Evolutionary conservation across 2,888 invertebrate genomes (phyloP), one percentile per base, ranked within the genome.

Genomic region (Hirtodrosophila trivittata): DNA sequence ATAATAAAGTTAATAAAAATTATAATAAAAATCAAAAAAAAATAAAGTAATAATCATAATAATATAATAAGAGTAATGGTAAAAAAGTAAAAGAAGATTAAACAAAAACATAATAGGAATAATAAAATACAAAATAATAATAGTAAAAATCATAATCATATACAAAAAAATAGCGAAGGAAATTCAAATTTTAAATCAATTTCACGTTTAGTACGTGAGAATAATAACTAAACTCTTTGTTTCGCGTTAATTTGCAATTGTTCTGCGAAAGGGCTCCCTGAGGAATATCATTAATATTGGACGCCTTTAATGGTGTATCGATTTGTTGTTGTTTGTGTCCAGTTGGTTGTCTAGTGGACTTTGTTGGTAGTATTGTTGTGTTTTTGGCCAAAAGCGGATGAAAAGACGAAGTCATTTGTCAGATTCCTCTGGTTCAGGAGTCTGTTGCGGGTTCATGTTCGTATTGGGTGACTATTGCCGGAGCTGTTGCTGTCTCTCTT

Each of bases 241-340:
- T 12, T 28, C 52, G 10, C 21, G 9, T 14, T 28, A 21, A 7
- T 26, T 28, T 28, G n/a, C 46, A 35, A 42, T 39, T 33, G 64
- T 50, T 42, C 10, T 28, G 1, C 1, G 1, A 35, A 13, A 8
- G 13, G 1, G 21, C n/a, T 33, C 14, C 16, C 3, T 7, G 16
- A 12, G 52, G 26, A 42, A 16, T 30, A 63, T 65, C 63, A 72
- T 76, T 73, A 73, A 64, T 76, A 51, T 63, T 66, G 76, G 54
- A 46, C 33, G 62, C 51, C 46, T 63, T 78, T 66, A 73, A 70
- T 72, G 62, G 64, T 41, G 59, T 82, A 85, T 86, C 78, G 83
- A 86, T 85, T 76, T 28, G 28, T 9, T 84, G 63, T 72, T 72
- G 74, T 50, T 73, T 64, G 63, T 74, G 54, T 28, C 52, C 52